Evolutionary conservation across 2,888 invertebrate species (phyloP), one percentile per base, ranked within the genome.

Genomic region (Eristalis intricaria): DNA sequence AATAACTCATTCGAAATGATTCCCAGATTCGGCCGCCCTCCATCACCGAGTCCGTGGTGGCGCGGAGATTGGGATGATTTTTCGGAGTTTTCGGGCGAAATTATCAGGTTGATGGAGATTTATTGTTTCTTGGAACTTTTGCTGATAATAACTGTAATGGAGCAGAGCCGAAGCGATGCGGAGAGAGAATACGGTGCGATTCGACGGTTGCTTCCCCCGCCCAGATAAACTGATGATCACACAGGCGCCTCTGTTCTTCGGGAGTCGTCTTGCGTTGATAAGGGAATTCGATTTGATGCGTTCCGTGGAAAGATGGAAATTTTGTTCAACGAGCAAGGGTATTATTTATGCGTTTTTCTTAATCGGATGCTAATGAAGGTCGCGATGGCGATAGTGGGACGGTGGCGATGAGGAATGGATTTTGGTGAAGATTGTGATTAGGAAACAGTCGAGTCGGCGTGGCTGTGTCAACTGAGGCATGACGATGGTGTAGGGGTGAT

Each of bases 81-180:
- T 66, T 74, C 32, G 15, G 22, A 32, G 10, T 69, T 74, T 80
- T 81, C 43, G 43, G 43, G 38, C 70, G 40, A 83, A 87, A 87
- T 83, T 87, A 87, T 79, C 79, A 60, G 71, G 66, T 84, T 83
- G 82, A 86, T 78, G 74, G 87, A 87, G 87, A 87, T 87, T 87
- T 87, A 87, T 87, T 79, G 87, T 63, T 87, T 87, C 87, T 75
- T 40, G 50, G 87, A 87, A 87, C 32, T 75, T 32, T 60, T 19
- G 70, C 61, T 70, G 58, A 26, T 74, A 82, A 83, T 83, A 74
- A 78, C 50, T 65, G 69, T 73, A 65, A 79, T 74, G 81, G 68
- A 73, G 63, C 35, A 43, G 58, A 70, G 50, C 8, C 35, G 35
- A 73, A n/a, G n/a, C n/a, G 32, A 32, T 5, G 50, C 73, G 29